These are phyloP conservation scores for Centropristis striata DNA, from an alignment of 2,113 vertebrate species.

Conservation along the genomic window DNA sequence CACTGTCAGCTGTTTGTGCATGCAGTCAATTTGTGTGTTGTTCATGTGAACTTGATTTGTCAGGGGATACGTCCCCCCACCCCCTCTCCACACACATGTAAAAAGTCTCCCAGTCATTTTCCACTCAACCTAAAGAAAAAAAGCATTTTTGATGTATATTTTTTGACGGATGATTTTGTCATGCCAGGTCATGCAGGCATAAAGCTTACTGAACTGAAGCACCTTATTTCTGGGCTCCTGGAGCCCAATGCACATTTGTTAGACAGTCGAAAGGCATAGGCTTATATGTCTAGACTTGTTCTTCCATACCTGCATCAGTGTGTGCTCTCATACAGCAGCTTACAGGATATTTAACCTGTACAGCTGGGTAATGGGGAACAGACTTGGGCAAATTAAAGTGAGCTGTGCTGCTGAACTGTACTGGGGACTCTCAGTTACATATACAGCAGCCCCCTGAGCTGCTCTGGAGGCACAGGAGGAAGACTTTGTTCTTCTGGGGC, in stretches of 20 bases:
- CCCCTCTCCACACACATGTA: too few species aligned
- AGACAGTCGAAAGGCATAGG: slow-evolving; percentile 46
- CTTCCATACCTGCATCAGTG: slow-evolving; percentile 71
- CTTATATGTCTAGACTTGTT: slow-evolving; percentile 78
- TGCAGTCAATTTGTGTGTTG: not conserved
- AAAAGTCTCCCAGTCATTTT: not conserved
- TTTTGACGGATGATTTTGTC: slow-evolving; percentile 40
- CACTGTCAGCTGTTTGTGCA: not conserved
- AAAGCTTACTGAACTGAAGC: slow-evolving; percentile 59
- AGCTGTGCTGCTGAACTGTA: slow-evolving; percentile 27
- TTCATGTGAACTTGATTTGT: not conserved
- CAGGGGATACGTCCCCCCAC: not conserved
- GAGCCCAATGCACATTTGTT: slow-evolving; percentile 58
- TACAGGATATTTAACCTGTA: slow-evolving; percentile 41
- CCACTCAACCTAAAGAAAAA: slow-evolving; percentile 6
- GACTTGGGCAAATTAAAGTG: slow-evolving; percentile 53
- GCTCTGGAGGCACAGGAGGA: slow-evolving; percentile 31
- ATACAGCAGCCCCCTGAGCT: slow-evolving; percentile 16
- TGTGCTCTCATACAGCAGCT: slow-evolving; percentile 38
- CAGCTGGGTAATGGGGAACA: slow-evolving; percentile 62
- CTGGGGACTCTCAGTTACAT: not conserved
- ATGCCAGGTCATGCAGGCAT: slow-evolving; percentile 50
- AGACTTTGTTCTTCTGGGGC: slow-evolving; percentile 3
- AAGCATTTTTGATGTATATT: not conserved
- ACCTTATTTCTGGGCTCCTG: slow-evolving; percentile 14